A percentile compares a stretch with the other conserved stretches of the same genome.
These are phyloP conservation scores for Pyrrhosoma nymphula DNA, from an alignment of 2,888 invertebrate species.

Conservation along the genomic window DNA sequence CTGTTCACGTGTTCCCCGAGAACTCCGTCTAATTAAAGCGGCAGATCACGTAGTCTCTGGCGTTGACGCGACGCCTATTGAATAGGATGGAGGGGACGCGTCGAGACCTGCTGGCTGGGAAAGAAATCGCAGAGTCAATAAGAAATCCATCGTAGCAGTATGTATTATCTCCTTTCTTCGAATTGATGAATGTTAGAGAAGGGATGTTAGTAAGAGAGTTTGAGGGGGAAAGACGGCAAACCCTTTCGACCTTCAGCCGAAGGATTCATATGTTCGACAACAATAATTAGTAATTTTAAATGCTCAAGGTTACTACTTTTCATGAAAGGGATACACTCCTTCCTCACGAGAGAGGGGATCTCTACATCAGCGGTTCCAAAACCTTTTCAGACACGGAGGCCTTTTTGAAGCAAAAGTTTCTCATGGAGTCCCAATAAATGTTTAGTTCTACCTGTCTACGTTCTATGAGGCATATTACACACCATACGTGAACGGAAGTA, in stretches of 20 bases:
- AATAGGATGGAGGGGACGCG: slow-evolving; percentile 8
- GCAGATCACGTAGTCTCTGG: slow-evolving; percentile 41
- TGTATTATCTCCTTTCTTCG: not conserved
- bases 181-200: not conserved
- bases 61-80: slow-evolving; percentile 4
- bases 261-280: not conserved
- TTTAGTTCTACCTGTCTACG: no score
- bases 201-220: no score
- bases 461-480: no score
- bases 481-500: no score
- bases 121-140: not conserved
- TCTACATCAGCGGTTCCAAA: no score
- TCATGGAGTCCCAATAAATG: no score
- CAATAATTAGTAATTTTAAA: not conserved
- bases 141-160: not conserved
- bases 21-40: not conserved
- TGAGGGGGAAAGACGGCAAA: not conserved
- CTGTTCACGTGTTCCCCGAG: not conserved
- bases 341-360: no score
- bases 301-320: not conserved
- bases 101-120: slow-evolving; percentile 9
- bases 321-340: no score
- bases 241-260: not conserved
- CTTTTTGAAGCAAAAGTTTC: no score
- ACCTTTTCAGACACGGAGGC: no score